Evolutionary conservation across 2,797 vertebrate species (phyloP).

Genomic region (Xenentodon cancila): DNA sequence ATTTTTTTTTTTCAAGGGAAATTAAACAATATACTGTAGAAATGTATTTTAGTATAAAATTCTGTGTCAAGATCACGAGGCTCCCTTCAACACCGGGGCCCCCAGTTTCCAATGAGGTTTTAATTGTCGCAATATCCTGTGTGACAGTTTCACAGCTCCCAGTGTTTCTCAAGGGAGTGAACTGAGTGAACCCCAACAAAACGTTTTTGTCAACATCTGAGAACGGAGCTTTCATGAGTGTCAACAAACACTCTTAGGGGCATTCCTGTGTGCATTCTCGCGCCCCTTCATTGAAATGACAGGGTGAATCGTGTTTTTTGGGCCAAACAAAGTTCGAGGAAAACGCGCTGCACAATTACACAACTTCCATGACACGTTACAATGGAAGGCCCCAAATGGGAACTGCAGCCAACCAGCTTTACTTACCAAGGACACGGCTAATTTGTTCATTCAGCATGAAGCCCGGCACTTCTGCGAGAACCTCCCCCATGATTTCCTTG

Average conservation of each 20-base stretch:
- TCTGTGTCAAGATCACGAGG: conserved; percentile 77
- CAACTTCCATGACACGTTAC: conserved; percentile 35
- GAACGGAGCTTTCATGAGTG: conserved; percentile 67
- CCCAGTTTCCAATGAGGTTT: conserved; percentile 66
- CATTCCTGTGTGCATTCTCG: conserved; percentile 79
- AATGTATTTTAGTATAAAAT: conserved; percentile 77
- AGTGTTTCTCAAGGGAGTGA: conserved; percentile 64
- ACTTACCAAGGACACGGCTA: conserved; percentile 50
- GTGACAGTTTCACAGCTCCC: conserved; percentile 68
- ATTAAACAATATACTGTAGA: conserved; percentile 53
- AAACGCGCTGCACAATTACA: conserved; percentile 22
- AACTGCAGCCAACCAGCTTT: conserved; percentile 45
- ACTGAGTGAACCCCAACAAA: conserved; percentile 80
- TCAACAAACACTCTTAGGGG: conserved; percentile 75
- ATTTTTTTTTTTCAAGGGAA: conserved; percentile 71
- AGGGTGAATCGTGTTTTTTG: conserved; percentile 49
- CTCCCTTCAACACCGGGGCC: conserved; percentile 59
- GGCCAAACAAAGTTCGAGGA: conserved; percentile 42
- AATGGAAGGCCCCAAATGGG: conserved; percentile 37
- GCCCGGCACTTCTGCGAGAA: conserved; percentile 22
- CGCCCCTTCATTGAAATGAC: conserved; percentile 65
- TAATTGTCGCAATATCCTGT: conserved; percentile 61
- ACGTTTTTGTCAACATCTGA: conserved; percentile 79
- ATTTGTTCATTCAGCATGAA: conserved; percentile 60
- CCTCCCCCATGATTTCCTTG: conserved; percentile 37